These are phyloP conservation scores for Apistogramma diplotaenia DNA, from an alignment of 2,113 vertebrate genomes.

Conservation along the genomic window DNA sequence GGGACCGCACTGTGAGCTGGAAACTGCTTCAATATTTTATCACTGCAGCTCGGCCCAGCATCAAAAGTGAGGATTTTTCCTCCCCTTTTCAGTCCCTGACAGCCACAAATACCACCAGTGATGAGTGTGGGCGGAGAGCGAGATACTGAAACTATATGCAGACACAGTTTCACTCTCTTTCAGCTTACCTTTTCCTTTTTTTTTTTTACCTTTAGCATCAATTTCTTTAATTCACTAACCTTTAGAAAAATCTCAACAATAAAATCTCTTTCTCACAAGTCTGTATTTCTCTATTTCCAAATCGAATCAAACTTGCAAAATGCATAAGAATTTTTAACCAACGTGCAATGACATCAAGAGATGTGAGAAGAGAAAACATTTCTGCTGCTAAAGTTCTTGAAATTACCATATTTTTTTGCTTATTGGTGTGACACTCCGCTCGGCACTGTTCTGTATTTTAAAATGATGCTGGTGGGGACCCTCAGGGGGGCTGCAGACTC, in stretches of 20 bases:
- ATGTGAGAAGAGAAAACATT: background rate
- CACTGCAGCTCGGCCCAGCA: constrained; percentile 30
- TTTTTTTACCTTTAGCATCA: background rate
- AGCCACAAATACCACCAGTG: constrained; percentile 37
- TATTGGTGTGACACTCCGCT: background rate
- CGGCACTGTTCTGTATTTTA: constrained; percentile 4
- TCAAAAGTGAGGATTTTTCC: constrained; percentile 30
- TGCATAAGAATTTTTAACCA: background rate
- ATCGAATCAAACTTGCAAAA: background rate
- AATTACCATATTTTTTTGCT: constrained; percentile 15
- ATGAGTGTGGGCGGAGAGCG: constrained; percentile 1
- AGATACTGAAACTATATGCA: constrained; percentile 1
- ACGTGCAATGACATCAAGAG: background rate
- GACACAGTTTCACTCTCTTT: background rate
- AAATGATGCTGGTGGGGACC: background rate
- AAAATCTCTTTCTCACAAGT: background rate
- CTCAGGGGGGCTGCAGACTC: background rate
- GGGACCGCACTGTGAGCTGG: constrained; percentile 43
- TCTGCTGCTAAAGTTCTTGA: constrained; percentile 7
- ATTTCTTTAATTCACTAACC: background rate
- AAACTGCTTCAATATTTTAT: constrained; percentile 68
- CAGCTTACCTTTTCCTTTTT: background rate
- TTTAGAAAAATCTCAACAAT: background rate
- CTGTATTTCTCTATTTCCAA: constrained; percentile 7
- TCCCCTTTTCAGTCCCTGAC: constrained; percentile 17